phyloP scores from a whole-genome alignment of 2,888 invertebrate genomes.

The Philonicus albiceps region DNA sequence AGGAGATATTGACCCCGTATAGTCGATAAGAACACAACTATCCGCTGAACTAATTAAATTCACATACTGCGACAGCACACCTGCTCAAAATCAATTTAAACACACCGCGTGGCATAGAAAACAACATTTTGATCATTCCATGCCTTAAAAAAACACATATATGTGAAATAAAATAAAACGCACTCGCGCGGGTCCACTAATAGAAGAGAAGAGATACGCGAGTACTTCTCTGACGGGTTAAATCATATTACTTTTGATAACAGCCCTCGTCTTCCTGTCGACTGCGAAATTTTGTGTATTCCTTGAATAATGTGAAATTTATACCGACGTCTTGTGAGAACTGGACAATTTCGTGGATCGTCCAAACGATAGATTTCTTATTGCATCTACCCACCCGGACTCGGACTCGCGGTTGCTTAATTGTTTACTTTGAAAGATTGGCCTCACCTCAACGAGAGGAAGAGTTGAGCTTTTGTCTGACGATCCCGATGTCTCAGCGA shows the following conservation, averaged over 20 bases:
- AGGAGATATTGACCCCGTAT: background rate
- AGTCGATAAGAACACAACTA: background rate
- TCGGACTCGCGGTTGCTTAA: background rate
- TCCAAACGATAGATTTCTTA: background rate
- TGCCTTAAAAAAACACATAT: background rate
- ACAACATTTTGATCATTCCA: background rate
- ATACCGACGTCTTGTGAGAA: background rate
- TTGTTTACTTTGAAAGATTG: background rate
- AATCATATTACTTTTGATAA: background rate
- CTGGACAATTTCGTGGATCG: background rate
- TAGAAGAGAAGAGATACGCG: background rate
- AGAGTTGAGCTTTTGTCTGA: background rate
- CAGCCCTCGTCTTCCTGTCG: background rate
- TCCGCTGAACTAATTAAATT: background rate
- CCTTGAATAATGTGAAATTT: background rate
- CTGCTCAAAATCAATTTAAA: background rate
- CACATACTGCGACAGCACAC: background rate
- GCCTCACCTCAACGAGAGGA: background rate
- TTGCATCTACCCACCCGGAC: background rate
- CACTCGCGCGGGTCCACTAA: background rate
- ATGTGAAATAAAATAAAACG: background rate
- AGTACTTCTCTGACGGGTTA: background rate
- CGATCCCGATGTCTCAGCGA: background rate
- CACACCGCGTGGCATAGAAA: background rate
- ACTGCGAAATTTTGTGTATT: background rate